Percentiles rank a stretch among this genome's conserved stretches.
Conservation (phyloP, 2,113 vertebrate genomes). For the Suricata suricatta region DNA sequence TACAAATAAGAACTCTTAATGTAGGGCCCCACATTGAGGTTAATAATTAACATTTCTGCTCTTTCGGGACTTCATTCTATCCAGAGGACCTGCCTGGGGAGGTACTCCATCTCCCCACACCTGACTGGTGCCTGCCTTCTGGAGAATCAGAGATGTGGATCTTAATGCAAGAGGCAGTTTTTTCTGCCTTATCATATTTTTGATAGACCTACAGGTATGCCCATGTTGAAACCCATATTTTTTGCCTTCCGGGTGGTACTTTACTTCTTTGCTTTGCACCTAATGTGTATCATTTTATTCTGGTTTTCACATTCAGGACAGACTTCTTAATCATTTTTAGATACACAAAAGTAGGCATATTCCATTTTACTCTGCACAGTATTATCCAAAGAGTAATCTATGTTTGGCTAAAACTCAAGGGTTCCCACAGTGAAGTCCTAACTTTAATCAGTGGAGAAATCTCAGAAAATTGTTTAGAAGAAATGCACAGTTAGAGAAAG, state of each 20-base stretch:
- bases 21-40: neutral
- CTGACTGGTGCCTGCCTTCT: neutral
- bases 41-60: slow-evolving; percentile 72
- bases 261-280: slow-evolving; percentile 66
- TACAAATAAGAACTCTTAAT: slow-evolving; percentile 51
- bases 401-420: slow-evolving; percentile 74
- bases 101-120: neutral
- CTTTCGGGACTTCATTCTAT: neutral
- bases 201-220: slow-evolving; percentile 65
- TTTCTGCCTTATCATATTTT: slow-evolving; percentile 52
- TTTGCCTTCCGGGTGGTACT: slow-evolving; percentile 63
- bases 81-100: neutral
- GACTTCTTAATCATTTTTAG: slow-evolving; percentile 79
- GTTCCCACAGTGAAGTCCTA: slow-evolving; percentile 71
- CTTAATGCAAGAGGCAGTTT: slow-evolving; percentile 38
- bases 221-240: slow-evolving; percentile 58
- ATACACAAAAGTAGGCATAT: slow-evolving; percentile 72
- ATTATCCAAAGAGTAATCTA: slow-evolving; percentile 75
- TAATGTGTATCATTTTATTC: slow-evolving; percentile 72
- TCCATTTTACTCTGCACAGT: slow-evolving; percentile 69
- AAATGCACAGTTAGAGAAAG: slow-evolving; percentile 65
- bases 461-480: slow-evolving; percentile 71
- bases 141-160: slow-evolving; percentile 2
- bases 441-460: slow-evolving; percentile 76
- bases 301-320: slow-evolving; percentile 73